phyloP scores from a whole-genome alignment of 2,888 invertebrate species.

The Lasioglossum lativentre region DNA sequence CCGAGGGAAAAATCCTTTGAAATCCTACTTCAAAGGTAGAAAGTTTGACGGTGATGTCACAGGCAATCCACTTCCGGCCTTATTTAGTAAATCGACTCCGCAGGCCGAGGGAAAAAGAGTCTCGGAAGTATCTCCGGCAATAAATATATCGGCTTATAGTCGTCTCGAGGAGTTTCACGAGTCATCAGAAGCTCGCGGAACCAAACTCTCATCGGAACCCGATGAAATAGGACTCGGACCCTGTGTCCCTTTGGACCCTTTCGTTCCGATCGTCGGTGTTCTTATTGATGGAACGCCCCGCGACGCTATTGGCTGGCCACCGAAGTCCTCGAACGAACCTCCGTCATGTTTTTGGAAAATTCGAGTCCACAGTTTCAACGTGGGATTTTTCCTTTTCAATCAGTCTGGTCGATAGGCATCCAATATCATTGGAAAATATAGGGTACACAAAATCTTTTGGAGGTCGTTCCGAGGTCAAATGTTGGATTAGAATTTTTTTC shows the following conservation, averaged over 20 bases:
- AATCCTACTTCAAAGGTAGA: slow-evolving; percentile 55
- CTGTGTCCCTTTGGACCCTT: slow-evolving; percentile 44
- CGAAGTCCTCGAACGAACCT: not conserved
- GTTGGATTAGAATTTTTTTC: too few relatives aligned
- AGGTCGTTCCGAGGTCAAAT: too few relatives aligned
- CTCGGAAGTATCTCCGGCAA: slow-evolving; percentile 62
- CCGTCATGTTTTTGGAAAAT: not conserved
- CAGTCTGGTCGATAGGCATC: too few relatives aligned
- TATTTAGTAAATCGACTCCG: slow-evolving; percentile 71
- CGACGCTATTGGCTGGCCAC: not conserved
- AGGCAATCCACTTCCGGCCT: slow-evolving; percentile 70
- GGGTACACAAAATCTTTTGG: too few relatives aligned
- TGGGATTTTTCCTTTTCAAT: not conserved
- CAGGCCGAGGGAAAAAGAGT: slow-evolving; percentile 48
- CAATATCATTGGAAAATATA: too few relatives aligned
- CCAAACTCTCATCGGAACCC: slow-evolving; percentile 48
- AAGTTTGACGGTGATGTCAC: slow-evolving; percentile 61
- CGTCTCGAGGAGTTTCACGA: slow-evolving; percentile 68
- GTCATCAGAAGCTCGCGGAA: slow-evolving; percentile 66
- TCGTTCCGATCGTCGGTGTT: slow-evolving; percentile 6
- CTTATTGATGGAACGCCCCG: not conserved
- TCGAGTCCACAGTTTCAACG: not conserved
- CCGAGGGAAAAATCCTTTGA: slow-evolving; percentile 51
- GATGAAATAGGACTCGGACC: slow-evolving; percentile 60
- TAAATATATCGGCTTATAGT: slow-evolving; percentile 71